Evolutionary conservation across 2,113 vertebrate genomes (phyloP).

Genomic region (Hippocampus mohnikei): DNA sequence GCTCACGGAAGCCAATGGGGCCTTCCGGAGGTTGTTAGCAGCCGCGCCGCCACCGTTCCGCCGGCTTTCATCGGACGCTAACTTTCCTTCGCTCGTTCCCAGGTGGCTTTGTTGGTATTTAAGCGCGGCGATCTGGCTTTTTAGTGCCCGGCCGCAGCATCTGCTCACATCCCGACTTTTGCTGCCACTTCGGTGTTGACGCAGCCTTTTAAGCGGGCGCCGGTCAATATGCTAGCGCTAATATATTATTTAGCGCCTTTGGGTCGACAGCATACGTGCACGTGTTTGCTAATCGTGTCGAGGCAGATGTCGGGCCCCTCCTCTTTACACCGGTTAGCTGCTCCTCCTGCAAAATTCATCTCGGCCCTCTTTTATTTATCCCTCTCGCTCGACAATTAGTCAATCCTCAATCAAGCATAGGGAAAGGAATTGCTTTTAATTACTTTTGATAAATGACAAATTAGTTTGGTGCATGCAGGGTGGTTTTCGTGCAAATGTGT

Average conservation of each 20-base stretch:
- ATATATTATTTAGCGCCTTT: conserved; percentile 66
- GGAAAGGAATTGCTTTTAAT: conserved; percentile 75
- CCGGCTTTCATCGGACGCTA: neutral
- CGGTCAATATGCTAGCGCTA: conserved; percentile 64
- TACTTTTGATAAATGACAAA: conserved; percentile 80
- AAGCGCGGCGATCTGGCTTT: conserved; percentile 25
- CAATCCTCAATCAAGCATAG: conserved; percentile 71
- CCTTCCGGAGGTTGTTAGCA: neutral
- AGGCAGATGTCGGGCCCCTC: conserved; percentile 67
- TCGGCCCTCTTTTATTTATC: conserved; percentile 62
- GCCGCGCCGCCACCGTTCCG: neutral
- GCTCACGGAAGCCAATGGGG: neutral
- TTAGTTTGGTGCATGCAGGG: conserved; percentile 54
- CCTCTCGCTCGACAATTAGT: conserved; percentile 66
- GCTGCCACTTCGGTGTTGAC: conserved; percentile 43
- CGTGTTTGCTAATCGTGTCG: conserved; percentile 63
- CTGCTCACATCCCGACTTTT: conserved; percentile 42
- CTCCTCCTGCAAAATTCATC: conserved; percentile 66
- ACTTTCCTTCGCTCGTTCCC: neutral
- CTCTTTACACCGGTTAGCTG: conserved; percentile 59
- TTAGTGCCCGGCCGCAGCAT: conserved; percentile 24
- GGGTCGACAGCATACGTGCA: conserved; percentile 57
- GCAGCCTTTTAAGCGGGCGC: conserved; percentile 53
- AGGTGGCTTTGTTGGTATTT: conserved; percentile 27
- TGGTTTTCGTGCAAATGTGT: neutral